phyloP scores from a whole-genome alignment of 2,888 invertebrate genomes.

The Rhogogaster chlorosoma region DNA sequence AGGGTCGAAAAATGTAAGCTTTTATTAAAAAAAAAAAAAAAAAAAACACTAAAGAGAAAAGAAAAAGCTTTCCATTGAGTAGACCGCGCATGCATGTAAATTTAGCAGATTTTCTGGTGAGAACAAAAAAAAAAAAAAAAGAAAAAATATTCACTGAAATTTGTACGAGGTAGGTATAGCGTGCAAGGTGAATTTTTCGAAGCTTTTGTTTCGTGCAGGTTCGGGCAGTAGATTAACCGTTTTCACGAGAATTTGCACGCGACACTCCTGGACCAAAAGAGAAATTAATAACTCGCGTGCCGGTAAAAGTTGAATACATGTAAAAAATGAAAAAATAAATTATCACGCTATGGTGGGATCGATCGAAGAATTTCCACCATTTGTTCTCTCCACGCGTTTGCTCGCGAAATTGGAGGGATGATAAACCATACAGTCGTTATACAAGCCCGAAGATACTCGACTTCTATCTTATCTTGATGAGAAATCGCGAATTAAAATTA shows the following conservation, averaged over 20 bases:
- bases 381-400: background rate
- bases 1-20: background rate
- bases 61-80: background rate
- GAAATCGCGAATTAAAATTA: background rate
- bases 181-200: background rate
- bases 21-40: background rate
- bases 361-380: background rate
- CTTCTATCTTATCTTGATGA: background rate
- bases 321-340: background rate
- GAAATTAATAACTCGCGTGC: slow-evolving; percentile 8
- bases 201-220: slow-evolving; percentile 18
- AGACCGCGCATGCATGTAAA: background rate
- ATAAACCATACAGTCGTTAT: background rate
- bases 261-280: slow-evolving; percentile 38
- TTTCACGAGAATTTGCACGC: background rate
- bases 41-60: background rate
- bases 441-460: background rate
- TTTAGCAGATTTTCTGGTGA: background rate
- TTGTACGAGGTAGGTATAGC: background rate
- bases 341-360: slow-evolving; percentile 12
- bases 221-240: background rate
- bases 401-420: background rate
- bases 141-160: background rate
- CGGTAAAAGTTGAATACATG: background rate
- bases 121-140: no score